Conservation (phyloP, 2,797 vertebrate species). For the Lithobates sylvaticus region DNA sequence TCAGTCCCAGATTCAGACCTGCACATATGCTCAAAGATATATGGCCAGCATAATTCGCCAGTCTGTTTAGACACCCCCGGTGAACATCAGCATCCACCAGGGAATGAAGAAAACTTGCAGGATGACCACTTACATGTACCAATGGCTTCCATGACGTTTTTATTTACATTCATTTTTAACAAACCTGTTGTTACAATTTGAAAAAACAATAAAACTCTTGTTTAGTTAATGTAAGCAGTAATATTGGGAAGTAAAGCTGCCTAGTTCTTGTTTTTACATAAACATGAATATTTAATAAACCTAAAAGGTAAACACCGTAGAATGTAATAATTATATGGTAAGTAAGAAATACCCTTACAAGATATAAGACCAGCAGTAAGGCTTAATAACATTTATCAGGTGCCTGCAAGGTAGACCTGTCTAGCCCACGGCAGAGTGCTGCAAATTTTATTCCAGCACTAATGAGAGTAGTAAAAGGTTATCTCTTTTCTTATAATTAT, state of each 20-base stretch:
- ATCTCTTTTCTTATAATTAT: conserved; percentile 27
- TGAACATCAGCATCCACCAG: no score
- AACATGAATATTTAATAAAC: background rate
- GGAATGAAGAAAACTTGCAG: no score
- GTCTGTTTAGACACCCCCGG: no score
- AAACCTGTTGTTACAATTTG: no score
- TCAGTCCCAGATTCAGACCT: no score
- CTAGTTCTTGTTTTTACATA: background rate
- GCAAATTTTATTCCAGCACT: background rate
- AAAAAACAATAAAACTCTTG: no score
- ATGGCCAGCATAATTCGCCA: no score
- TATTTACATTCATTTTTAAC: no score
- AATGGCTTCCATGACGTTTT: no score
- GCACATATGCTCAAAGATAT: no score
- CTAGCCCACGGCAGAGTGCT: background rate
- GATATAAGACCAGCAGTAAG: conserved; percentile 1
- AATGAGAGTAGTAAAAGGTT: conserved; percentile 48
- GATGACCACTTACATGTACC: no score
- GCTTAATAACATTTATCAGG: conserved; percentile 54
- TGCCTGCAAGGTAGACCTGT: background rate
- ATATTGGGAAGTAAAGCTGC: background rate
- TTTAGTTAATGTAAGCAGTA: no score
- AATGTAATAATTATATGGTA: background rate
- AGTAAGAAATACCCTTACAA: background rate
- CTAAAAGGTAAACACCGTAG: background rate